phyloP scores from a whole-genome alignment of 2,113 vertebrate genomes.

The Cathartes aura region DNA sequence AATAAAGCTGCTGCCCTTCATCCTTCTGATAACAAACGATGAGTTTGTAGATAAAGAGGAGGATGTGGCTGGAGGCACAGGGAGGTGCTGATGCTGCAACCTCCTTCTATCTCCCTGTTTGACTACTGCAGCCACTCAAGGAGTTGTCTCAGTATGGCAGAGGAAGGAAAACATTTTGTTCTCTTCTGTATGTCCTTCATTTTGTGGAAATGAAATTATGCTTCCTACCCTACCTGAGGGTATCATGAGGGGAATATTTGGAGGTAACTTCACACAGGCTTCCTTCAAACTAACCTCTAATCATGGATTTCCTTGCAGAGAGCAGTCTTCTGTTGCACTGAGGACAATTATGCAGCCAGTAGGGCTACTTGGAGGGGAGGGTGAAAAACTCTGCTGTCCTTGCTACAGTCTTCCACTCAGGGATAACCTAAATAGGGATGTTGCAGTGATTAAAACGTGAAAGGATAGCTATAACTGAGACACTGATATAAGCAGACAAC shows the following conservation, averaged over 20 bases:
- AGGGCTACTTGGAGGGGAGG: neutral
- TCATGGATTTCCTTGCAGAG: neutral
- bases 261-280: neutral
- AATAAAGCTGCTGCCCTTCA: neutral
- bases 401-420: neutral
- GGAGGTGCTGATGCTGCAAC: neutral
- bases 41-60: neutral
- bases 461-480: neutral
- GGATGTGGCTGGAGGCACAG: neutral
- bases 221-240: neutral
- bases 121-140: neutral
- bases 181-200: neutral
- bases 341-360: neutral
- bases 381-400: neutral
- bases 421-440: neutral
- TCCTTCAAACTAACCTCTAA: neutral
- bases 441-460: neutral
- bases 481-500: neutral
- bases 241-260: neutral
- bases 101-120: neutral
- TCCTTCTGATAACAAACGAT: neutral
- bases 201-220: neutral
- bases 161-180: neutral
- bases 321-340: neutral
- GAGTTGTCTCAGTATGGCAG: neutral